Base-by-base conservation (phyloP, 2,888 invertebrate species). In the Scrobipalpa atriplicella region DNA sequence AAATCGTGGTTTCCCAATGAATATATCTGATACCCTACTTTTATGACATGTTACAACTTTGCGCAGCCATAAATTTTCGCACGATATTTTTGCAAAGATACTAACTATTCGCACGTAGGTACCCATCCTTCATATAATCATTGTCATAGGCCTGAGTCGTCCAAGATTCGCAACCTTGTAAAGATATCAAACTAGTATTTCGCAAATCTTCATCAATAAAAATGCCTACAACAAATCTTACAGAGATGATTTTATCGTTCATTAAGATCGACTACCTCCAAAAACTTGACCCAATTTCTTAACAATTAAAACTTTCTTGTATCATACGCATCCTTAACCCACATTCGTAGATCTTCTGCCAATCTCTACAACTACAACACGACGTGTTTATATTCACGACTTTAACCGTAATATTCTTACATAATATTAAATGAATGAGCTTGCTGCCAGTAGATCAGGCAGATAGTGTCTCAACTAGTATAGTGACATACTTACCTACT, bases 401-500 rank as follows among this genome's bases (percentile, higher is more conserved):
- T 47, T 54, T 19, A 54, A 19, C 39, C 11, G 36, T 64, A n/a
- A 54, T 41, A 47, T 39, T 21, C 16, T 58, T 65, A 29, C 64
- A 43, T 63, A 63, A 52, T 29, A 18, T 7, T 52, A 38, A 63
- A 63, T 63, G 29, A 63, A 29, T 63, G 16, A 51, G 16, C 21
- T 7, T 62, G 19, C 18, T 21, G 10, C 38, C 39, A 19, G 41
- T 41, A 61, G 38, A 58, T 38, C n/a, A n/a, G 18, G 61, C 0
- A 9, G 41, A 61, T 18, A 67, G 62, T 54, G 61, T 70, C 68
- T 52, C 67, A 52, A 61, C 65, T n/a, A 8, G 36, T 43, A 54
- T 56, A 21, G n/a, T 38, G 68, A 64, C 70, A 67, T 54, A 54
- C 64, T 67, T 70, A 67, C 62, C 39, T 21, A 36, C 2, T 64